Conservation (phyloP, 1,140 invertebrate genomes). For the Proales similis region DNA sequence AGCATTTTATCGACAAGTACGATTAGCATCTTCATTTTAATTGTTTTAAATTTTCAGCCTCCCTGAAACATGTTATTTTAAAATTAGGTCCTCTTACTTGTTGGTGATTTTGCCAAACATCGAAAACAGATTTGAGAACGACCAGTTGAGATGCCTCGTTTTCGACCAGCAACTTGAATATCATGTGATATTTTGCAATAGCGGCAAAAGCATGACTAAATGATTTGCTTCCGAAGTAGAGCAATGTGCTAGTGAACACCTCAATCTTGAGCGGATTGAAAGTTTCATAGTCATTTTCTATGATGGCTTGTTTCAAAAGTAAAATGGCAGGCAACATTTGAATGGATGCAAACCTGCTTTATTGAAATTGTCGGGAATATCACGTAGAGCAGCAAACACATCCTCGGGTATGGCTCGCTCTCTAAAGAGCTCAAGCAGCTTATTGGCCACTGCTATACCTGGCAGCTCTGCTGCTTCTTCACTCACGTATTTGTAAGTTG, state of each 20-base stretch:
- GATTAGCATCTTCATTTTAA: slow-evolving; percentile 71
- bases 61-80: neutral
- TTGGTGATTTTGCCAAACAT: slow-evolving; percentile 85
- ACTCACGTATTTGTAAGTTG: slow-evolving; percentile 55
- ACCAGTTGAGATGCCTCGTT: slow-evolving; percentile 91
- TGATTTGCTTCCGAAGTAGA: slow-evolving; percentile 87
- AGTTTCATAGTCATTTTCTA: neutral
- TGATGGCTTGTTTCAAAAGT: neutral
- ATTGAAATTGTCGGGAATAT: slow-evolving; percentile 30
- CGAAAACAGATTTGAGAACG: slow-evolving; percentile 82
- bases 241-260: slow-evolving; percentile 86
- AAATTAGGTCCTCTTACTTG: slow-evolving; percentile 55
- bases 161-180: slow-evolving; percentile 83
- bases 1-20: slow-evolving; percentile 92
- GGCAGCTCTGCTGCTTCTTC: slow-evolving; percentile 50
- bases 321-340: no score
- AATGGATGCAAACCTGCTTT: no score
- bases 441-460: slow-evolving; percentile 31
- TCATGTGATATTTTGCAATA: slow-evolving; percentile 81
- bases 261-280: slow-evolving; percentile 84
- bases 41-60: slow-evolving; percentile 11
- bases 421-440: slow-evolving; percentile 12
- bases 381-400: slow-evolving; percentile 19
- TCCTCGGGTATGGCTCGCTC: slow-evolving; percentile 32
- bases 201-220: slow-evolving; percentile 96